Evolutionary conservation across 2,888 invertebrate genomes (phyloP).

Genomic region (Cosmia trapezina): DNA sequence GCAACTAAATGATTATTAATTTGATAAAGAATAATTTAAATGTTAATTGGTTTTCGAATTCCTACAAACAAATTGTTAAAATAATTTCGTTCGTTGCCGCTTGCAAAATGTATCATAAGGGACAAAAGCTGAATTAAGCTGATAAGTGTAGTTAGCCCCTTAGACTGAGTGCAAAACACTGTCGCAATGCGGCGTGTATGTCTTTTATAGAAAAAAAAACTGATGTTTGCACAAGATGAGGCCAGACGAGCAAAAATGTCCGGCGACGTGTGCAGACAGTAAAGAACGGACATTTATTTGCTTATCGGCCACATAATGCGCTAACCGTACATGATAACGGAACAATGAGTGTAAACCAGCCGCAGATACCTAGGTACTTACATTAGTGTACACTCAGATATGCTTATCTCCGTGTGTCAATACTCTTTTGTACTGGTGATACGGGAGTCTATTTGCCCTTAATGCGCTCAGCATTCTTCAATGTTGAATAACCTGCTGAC

Average conservation of each 20-base stretch:
- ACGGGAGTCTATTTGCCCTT: conserved; percentile 88
- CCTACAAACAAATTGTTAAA: conserved; percentile 5
- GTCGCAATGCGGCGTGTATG: conserved; percentile 51
- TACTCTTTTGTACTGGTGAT: conserved; percentile 89
- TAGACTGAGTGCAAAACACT: conserved; percentile 33
- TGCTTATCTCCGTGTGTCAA: conserved; percentile 88
- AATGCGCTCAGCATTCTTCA: conserved; percentile 86
- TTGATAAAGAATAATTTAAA: conserved; percentile 26
- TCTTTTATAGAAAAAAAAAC: conserved; percentile 34
- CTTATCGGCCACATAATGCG: conserved; percentile 88
- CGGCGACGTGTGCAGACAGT: conserved; percentile 67
- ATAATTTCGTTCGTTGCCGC: conserved; percentile 11
- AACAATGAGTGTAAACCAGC: conserved; percentile 87
- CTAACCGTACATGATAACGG: conserved; percentile 87
- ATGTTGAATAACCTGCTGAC: conserved; percentile 83
- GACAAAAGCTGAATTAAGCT: too few species aligned
- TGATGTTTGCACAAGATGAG: conserved; percentile 54
- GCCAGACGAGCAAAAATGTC: conserved; percentile 64
- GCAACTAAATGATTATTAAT: conserved; percentile 15
- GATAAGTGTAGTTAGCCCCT: too few species aligned
- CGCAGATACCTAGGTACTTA: conserved; percentile 75
- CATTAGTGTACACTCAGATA: conserved; percentile 86
- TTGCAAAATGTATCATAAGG: conserved; percentile 30
- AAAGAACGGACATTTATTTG: conserved; percentile 82
- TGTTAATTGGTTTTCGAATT: conserved; percentile 21